phyloP scores from a whole-genome alignment of 2,888 invertebrate species.

The Lochmaea crataegi region DNA sequence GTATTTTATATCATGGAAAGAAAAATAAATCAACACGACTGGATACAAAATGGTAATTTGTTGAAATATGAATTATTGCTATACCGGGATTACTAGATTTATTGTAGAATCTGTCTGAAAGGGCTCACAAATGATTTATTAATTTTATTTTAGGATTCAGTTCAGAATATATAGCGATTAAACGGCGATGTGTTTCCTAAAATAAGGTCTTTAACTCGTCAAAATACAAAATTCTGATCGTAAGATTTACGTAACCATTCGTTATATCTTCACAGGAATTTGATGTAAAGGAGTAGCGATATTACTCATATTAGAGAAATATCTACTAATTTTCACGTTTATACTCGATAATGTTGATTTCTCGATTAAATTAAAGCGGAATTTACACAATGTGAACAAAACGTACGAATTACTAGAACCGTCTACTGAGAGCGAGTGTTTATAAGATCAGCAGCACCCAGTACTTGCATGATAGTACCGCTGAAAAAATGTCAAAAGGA shows the following conservation, averaged over 20 bases:
- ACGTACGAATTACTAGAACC: no score
- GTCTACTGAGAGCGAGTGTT: no score
- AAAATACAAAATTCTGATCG: not conserved
- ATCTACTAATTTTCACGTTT: no score
- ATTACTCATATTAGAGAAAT: not conserved
- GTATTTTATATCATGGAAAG: slow-evolving; percentile 6
- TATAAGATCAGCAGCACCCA: no score
- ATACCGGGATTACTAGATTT: slow-evolving; percentile 37
- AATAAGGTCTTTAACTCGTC: slow-evolving; percentile 3
- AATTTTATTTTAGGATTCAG: slow-evolving; percentile 35
- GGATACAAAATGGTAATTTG: slow-evolving; percentile 28
- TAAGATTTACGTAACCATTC: not conserved
- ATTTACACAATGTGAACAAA: no score
- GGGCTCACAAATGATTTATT: slow-evolving; percentile 40
- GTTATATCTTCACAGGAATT: not conserved
- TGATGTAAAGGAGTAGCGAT: not conserved
- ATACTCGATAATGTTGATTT: not conserved
- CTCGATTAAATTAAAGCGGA: no score
- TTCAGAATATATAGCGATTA: no score
- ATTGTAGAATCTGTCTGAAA: slow-evolving; percentile 34
- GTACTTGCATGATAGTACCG: no score
- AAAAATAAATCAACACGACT: slow-evolving; percentile 20
- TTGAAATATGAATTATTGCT: slow-evolving; percentile 28
- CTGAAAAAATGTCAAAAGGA: no score
- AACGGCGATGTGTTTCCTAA: no score